Evolutionary conservation across 2,797 vertebrate species (phyloP), one percentile per base, ranked within the genome.

Genomic region (Lepus oiostolus): DNA sequence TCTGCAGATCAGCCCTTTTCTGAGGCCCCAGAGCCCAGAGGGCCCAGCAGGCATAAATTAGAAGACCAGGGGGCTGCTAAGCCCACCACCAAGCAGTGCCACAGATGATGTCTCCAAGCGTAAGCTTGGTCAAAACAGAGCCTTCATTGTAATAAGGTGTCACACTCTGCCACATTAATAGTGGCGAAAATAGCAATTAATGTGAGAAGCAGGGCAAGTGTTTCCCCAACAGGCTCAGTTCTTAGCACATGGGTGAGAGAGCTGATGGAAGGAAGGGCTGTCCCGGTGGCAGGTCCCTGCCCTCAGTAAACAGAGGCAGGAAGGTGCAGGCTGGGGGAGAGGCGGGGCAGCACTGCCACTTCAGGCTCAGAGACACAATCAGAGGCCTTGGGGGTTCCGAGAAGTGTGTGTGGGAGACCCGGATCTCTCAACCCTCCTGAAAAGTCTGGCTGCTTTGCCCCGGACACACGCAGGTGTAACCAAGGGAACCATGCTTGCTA

Each of bases 191-290:
- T 60, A 95, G 71, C 87, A 95, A 94, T 94, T 97, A 97, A 85
- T 88, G 90, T 94, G 91, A 94, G 91, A 97, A 95, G 94, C 95
- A 96, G 96, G 97, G 93, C 90, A 93, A 95, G 72, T 96, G 96
- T 96, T 97, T 97, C 94, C 96, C 90, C 94, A 93, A 81, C 88
- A 95, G 83, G 68, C 76, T 88, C 21, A 0, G 77, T 24, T 70
- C 58, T 90, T 67, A 72, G 91, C 94, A 80, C 80, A 38, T 74
- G 65, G 86, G 38, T 16, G 0, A 63, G 60, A 79, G 42, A 35
- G 65, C 58, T 54, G 52, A 32, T 0, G 2, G 79, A 52, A 4
- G 2, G 79, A 52, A 4, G 63, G 38, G 32, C 67, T 60, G 58
- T 38, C 67, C 54, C 54, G 58, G 65, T 0, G 38, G 47, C 17